Evolutionary conservation across 1,140 invertebrate species (phyloP), one percentile per base, ranked within the genome.

Genomic region (Trinorchestia longiramus): DNA sequence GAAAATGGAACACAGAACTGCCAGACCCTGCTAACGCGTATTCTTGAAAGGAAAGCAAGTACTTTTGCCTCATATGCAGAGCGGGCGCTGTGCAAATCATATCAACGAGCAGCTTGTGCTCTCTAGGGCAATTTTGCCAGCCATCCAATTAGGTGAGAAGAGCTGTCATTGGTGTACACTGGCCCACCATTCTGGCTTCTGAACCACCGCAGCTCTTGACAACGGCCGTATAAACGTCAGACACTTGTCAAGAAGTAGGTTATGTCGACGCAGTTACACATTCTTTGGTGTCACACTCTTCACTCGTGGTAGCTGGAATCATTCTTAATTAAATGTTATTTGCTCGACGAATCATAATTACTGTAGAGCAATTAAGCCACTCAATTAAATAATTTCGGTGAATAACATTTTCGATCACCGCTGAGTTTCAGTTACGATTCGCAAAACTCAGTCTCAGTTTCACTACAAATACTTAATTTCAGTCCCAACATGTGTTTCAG

Each of bases 111-210:
- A 43, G 88, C 88, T 91, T 42, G 88, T 28, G 88, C 88, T 91
- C 88, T 91, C 41, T 42, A 91, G 41, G 43, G 88, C 88, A 91
- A 44, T 91, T 91, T 43, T 91, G 88, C 88, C 41, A 44, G 4
- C 88, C 88, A 91, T 91, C 43, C 88, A 91, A 91, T 91, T 91
- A 91, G 88, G 88, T 91, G 88, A 42, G 6, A 91, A 91, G 88
- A 11, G 88, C 88, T 91, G 88, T 43, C 88, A 91, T 91, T 91
- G 41, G 88, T 28, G 88, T 43, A 0, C 88, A 11, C 88, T 91
- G 41, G 36, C 88, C 36, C 43, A 11, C 88, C 43, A 42, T 91
- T 77, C 62, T 77, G 62, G 8, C 62, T 28, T 36, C 62, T 77
- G 62, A 77, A 53, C 47, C 47, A 53, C 47, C 47, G 19, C 47